Base-by-base conservation (phyloP, 2,888 invertebrate genomes). In the Sinelater perroti region DNA sequence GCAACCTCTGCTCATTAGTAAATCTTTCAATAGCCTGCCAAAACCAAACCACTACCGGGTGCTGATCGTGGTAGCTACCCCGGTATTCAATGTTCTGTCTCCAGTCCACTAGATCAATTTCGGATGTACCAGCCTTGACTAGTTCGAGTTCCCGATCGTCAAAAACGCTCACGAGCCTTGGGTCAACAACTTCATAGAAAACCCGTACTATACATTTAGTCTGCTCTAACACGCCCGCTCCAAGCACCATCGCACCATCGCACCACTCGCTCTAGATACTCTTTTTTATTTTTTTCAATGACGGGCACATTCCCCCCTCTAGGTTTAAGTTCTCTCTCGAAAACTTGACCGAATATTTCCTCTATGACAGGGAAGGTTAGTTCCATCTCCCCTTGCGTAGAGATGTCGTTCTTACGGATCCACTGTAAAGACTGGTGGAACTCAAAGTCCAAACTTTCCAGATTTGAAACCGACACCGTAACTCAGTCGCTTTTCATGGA, bases 21-120 rank as follows among this genome's bases (percentile, higher is more conserved):
- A 97, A 97, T 72, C 90, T 86, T 77, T 94, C 96, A 62, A 98
- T 96, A 40, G 96, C 94, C 76, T 91, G 89, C 98, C 98, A 98
- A 82, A 97, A 98, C 97, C 97, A 97, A 66, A 91, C 83, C 54
- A 98, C 92, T 61, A 97, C 96, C 58, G 94, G 94, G 78, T 97
- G 96, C 57, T 88, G 87, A 79, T 96, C 95, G 77, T 97, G 95
- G 80, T 96, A 97, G 3, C 97, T 96, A 67, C 95, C 95, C 72
- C 96, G 86, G 78, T 98, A 98, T 78, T 97, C 97, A 0, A 97
- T 96, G 78, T 97, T 92, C 58, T 85, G 84, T 65, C 97, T 84
- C 97, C 98, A 98, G 81, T 98, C 98, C 24, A 87, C 85, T 52
- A 97, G 87, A 80, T 98, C 97, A 56, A 98, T 95, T 80, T 97